Percentiles rank a stretch among this genome's conserved stretches.
phyloP scores from a whole-genome alignment of 2,797 vertebrate genomes.

The Tapirus indicus region DNA sequence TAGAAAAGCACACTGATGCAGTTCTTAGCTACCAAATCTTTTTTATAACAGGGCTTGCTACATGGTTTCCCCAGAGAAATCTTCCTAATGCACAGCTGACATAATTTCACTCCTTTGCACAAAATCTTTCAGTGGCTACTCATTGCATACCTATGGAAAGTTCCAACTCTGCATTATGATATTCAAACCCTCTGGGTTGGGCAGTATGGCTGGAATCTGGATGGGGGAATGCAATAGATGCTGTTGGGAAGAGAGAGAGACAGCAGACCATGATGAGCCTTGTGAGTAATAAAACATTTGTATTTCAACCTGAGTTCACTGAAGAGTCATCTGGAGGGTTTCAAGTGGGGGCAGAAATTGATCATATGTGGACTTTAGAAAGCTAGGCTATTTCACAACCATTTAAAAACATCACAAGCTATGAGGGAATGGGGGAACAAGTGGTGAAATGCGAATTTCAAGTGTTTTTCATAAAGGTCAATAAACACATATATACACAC shows the following conservation, averaged over 20 bases:
- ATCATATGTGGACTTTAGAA: neutral
- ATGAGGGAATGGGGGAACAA: neutral
- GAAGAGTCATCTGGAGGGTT: neutral
- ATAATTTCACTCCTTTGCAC: neutral
- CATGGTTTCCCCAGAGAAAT: constrained; percentile 24
- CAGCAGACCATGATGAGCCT: neutral
- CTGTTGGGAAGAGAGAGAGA: neutral
- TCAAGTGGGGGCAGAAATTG: neutral
- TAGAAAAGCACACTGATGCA: neutral
- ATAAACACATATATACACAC: neutral
- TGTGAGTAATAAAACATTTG: neutral
- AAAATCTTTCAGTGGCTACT: neutral
- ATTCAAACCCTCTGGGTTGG: neutral
- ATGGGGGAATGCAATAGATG: neutral
- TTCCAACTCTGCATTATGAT: neutral
- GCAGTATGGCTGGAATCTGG: neutral
- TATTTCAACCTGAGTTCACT: neutral
- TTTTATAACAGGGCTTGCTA: neutral
- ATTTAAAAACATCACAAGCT: neutral
- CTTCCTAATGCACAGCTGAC: neutral
- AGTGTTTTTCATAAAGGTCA: neutral
- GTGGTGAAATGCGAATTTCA: neutral
- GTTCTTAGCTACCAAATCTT: neutral
- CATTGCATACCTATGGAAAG: neutral
- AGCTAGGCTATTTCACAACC: neutral